Base-by-base conservation (phyloP, 2,888 invertebrate species). In the Limnephilus lunatus region DNA sequence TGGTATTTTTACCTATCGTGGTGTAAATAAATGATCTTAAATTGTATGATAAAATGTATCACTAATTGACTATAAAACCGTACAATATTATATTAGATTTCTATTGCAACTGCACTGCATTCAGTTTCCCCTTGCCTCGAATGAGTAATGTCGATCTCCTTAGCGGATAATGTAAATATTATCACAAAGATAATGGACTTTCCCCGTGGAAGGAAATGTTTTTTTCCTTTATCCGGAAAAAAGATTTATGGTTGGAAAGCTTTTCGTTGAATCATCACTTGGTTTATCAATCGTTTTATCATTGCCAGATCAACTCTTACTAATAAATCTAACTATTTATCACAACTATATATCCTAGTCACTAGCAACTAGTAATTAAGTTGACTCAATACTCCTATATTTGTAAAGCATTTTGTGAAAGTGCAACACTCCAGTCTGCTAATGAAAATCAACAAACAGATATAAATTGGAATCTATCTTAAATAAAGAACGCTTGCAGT, bases 101-200 rank as follows among this genome's bases (percentile, higher is more conserved):
- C 68, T 25, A 19, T 68, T 68, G 68, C 68, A 35, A 83, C 83
- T 83, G 83, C 83, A 83, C 32, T 83, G 83, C 35, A 32, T 12
- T 85, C 48, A 5, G 85, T 25, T 86, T 44, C 44, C 44, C 44
- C 39, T 35, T 11, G 86, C 30, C 39, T 86, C 44, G 86, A 48
- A 86, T 86, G 86, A 86, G 39, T 86, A 30, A 86, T 86, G 86
- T 48, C 86, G 30, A 86, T 86, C 44, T 86, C 86, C 86, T 86
- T 44, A 12, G 86, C 86, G 44, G 86, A 86, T 86, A 86, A 86
- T 86, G 86, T 86, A 86, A 86, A 86, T 86, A 86, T 86, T 86
- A 86, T 86, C 86, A 48, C 86, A 86, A 44, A 86, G 86, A 86
- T 86, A 86, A 86, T 86, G 86, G 86, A 48, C 86, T 86, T 86